phyloP scores from a whole-genome alignment of 1,140 invertebrate species.

The Chrysoperla carnea region DNA sequence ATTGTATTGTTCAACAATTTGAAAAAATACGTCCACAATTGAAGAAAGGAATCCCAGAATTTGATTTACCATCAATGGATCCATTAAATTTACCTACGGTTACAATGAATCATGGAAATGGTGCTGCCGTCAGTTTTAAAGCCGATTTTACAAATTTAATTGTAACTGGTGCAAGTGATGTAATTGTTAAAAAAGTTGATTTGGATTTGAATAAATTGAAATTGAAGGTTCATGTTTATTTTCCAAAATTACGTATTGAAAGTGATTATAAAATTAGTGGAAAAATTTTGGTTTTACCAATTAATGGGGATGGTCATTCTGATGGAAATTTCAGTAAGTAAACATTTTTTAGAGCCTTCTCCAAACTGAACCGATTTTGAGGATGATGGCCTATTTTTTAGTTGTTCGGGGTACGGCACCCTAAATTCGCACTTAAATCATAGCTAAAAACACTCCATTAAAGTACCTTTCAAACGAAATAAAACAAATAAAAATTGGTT shows the following conservation, averaged over 20 bases:
- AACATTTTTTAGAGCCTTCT: too few species aligned
- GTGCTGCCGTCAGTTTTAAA: not conserved
- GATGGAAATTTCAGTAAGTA: constrained; percentile 1
- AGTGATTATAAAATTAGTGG: not conserved
- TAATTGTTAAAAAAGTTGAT: not conserved
- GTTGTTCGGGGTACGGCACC: too few species aligned
- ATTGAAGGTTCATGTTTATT: not conserved
- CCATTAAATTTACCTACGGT: not conserved
- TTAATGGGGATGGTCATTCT: not conserved
- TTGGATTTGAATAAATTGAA: not conserved
- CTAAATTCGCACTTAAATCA: too few species aligned
- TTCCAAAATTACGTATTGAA: not conserved
- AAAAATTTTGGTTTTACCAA: not conserved
- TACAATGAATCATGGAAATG: not conserved
- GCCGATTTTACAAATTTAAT: not conserved
- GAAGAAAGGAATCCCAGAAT: not conserved
- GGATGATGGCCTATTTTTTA: too few species aligned
- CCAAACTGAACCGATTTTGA: too few species aligned
- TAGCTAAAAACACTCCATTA: too few species aligned
- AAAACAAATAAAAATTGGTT: too few species aligned
- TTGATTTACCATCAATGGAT: constrained; percentile 2
- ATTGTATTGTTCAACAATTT: not conserved
- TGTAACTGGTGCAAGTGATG: not conserved
- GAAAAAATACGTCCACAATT: not conserved
- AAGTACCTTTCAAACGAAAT: too few species aligned